phyloP scores from a whole-genome alignment of 2,113 vertebrate genomes.

The Nothobranchius kuhntae region DNA sequence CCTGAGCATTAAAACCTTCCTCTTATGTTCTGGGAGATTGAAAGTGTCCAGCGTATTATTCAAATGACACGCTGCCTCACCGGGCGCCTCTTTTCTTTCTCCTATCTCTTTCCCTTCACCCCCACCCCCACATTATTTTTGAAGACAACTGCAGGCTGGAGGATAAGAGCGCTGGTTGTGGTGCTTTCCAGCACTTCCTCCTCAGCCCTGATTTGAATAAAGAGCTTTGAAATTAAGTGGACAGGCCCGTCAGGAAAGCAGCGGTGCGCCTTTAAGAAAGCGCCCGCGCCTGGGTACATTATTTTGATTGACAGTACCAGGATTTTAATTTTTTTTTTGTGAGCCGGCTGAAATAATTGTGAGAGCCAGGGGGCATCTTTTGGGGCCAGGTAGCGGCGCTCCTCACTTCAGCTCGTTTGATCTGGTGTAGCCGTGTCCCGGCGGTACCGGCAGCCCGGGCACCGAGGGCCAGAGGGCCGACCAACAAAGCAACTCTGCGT shows the following conservation, averaged over 20 bases:
- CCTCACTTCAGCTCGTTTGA: constrained; percentile 73
- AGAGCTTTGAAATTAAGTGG: constrained; percentile 84
- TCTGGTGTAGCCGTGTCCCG: constrained; percentile 88
- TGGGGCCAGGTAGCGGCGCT: constrained; percentile 86
- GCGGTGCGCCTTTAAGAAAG: constrained; percentile 80
- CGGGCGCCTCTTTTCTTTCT: constrained; percentile 65
- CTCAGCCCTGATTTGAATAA: constrained; percentile 82
- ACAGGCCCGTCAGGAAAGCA: constrained; percentile 79
- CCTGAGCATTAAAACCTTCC: constrained; percentile 67
- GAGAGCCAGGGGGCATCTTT: constrained; percentile 91
- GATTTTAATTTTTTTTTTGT: constrained; percentile 65
- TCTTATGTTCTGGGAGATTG: constrained; percentile 69
- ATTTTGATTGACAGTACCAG: constrained; percentile 92
- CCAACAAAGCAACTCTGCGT: constrained; percentile 84
- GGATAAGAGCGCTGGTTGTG: constrained; percentile 74
- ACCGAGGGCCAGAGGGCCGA: constrained; percentile 92
- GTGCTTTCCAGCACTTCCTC: constrained; percentile 61
- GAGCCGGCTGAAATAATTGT: constrained; percentile 88
- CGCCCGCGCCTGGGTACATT: constrained; percentile 86
- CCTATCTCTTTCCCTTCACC: constrained; percentile 25
- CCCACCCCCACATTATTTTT: constrained; percentile 67
- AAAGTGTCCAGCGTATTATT: constrained; percentile 80
- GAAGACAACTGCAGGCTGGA: constrained; percentile 78
- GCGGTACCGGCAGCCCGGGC: constrained; percentile 86
- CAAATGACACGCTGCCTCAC: constrained; percentile 72